Conservation (phyloP, 92 coral and sea anemone species). For the Palythoa grandis region DNA sequence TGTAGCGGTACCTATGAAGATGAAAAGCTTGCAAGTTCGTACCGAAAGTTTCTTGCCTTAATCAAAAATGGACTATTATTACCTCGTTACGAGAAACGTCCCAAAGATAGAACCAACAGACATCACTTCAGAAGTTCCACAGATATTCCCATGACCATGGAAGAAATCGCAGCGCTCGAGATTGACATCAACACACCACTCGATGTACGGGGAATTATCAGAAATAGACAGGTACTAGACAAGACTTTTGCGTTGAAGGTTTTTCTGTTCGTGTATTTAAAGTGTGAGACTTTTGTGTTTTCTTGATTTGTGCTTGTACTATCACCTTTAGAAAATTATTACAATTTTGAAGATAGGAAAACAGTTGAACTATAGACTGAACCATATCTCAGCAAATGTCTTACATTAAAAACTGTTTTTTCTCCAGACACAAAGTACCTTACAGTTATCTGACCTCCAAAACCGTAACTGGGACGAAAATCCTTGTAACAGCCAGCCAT, state of each 20-base stretch:
- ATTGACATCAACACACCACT: neutral
- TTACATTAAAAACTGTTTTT: too few species aligned
- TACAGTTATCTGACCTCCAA: too few species aligned
- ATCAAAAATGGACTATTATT: neutral
- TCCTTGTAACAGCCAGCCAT: too few species aligned
- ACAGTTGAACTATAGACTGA: too few species aligned
- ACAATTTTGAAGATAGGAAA: too few species aligned
- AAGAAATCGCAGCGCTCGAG: constrained; percentile 4
- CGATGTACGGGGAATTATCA: neutral
- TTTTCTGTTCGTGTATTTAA: too few species aligned
- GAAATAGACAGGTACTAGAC: neutral
- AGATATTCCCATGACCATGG: neutral
- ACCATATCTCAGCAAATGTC: too few species aligned
- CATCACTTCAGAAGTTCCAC: constrained; percentile 8
- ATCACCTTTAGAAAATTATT: too few species aligned
- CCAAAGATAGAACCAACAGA: neutral
- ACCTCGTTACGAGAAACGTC: neutral
- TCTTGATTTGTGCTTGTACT: too few species aligned
- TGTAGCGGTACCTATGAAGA: neutral
- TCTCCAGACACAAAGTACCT: too few species aligned
- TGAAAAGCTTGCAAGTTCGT: neutral
- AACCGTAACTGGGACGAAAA: too few species aligned
- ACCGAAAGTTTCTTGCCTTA: neutral
- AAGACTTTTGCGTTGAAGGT: neutral
- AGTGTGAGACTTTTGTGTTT: too few species aligned